Evolutionary conservation across 1,140 invertebrate species (phyloP), one percentile per base, ranked within the genome.

Genomic region (Temnothorax curvispinosus): DNA sequence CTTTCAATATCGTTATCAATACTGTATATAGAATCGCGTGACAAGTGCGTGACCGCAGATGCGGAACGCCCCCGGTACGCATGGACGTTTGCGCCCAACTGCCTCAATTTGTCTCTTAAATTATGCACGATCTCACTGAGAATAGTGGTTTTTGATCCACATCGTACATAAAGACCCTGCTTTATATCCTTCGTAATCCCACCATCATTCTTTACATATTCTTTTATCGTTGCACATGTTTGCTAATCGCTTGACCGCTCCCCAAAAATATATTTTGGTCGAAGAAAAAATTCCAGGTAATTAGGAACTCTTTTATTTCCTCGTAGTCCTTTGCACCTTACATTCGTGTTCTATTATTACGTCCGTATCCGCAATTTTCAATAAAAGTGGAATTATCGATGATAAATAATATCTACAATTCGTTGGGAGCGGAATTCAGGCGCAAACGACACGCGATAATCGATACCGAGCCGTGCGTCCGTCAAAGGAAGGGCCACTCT

Each of bases 1-100:
- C 27, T 64, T 91, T 89, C 88, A 88, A 91, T 91, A 92, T 92
- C 90, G 88, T 92, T 91, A 91, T 90, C 90, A 87, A 87, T 92
- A 91, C 87, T 89, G 76, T 56, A 87, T 56, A 85, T 44, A 75
- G 88, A 92, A 90, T 93, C 88, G 92, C 92, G 92, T 93, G 92
- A 93, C 92, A 90, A 90, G 87, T 90, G 88, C 82, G 87, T 87
- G 60, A 78, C 90, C 91, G 85, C 91, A 90, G 88, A 92, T 52
- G 80, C 91, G 89, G 87, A 91, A 92, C 90, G 71, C 86, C 90
- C 92, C 27, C 65, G 7, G 47, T 75, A 44, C 65, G 67, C 74
- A 77, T 9, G 60, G 32, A 80, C 60, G 72, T 65, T 71, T 44
- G 52, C 15, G 62, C 54, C 62, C 88, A 54, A 85, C 76, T 67